These are phyloP conservation scores for Eretmochelys imbricata DNA, from an alignment of 2,113 vertebrate species.

Conservation along the genomic window DNA sequence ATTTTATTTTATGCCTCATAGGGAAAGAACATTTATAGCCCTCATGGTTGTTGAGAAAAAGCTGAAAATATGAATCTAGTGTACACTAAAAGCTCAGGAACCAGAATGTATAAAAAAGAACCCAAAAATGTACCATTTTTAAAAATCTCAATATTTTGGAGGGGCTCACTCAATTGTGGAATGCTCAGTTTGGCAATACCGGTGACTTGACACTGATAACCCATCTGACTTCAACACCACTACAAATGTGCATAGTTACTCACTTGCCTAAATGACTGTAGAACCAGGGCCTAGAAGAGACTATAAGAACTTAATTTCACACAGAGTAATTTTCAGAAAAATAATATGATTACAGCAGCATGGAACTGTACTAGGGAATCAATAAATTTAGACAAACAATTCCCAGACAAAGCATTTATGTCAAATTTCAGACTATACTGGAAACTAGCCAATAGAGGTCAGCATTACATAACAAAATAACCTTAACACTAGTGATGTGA, in stretches of 20 bases:
- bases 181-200: not conserved
- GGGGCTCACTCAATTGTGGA: not conserved
- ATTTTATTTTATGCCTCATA: too few species aligned
- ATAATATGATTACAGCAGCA: not conserved
- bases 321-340: not conserved
- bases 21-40: too few species aligned
- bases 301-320: not conserved
- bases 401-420: conserved; percentile 5
- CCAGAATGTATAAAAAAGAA: too few species aligned
- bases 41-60: too few species aligned
- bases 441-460: conserved; percentile 71
- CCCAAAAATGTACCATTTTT: too few species aligned
- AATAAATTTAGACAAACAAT: not conserved
- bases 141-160: too few species aligned
- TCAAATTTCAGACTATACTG: conserved; percentile 26
- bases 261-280: not conserved
- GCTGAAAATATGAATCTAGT: not conserved
- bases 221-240: not conserved
- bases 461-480: conserved; percentile 59
- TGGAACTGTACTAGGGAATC: not conserved
- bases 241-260: not conserved
- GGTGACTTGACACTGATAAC: not conserved
- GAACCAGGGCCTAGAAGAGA: not conserved
- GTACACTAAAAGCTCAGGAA: not conserved
- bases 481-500: not conserved